These are phyloP conservation scores for Oncorhynchus masou DNA, from an alignment of 2,113 vertebrate genomes.

Conservation along the genomic window DNA sequence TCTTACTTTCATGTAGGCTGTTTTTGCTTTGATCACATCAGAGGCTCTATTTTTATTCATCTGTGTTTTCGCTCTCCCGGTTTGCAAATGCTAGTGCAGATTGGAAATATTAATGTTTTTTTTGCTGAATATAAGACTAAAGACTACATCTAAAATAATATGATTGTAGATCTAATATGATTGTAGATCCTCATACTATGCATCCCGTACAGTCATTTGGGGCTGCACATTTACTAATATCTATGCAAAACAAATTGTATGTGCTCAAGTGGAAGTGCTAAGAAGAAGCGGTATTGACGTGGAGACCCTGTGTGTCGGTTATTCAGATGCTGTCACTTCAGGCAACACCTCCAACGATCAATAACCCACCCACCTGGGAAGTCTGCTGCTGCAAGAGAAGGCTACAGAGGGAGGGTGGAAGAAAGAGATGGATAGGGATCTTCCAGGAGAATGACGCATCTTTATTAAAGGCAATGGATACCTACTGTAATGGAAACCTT, in stretches of 20 bases:
- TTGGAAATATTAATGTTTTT: too few relatives aligned
- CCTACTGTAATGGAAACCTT: too few relatives aligned
- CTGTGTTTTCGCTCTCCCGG: too few relatives aligned
- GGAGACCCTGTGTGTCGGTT: background rate
- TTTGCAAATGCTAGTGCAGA: too few relatives aligned
- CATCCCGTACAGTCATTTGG: background rate
- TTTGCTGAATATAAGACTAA: background rate
- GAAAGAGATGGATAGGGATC: background rate
- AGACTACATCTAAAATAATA: background rate
- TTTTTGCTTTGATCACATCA: too few relatives aligned
- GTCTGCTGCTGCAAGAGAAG: background rate
- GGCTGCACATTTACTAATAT: background rate
- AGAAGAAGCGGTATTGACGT: background rate
- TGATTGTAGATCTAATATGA: too few relatives aligned
- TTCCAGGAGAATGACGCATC: too few relatives aligned
- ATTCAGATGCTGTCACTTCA: constrained; percentile 12
- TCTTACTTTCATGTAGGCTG: too few relatives aligned
- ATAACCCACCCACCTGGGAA: constrained; percentile 13
- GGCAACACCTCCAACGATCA: constrained; percentile 9
- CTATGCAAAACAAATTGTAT: background rate
- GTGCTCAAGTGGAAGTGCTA: background rate
- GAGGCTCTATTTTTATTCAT: too few relatives aligned
- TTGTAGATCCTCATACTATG: background rate
- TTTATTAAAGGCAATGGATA: too few relatives aligned
- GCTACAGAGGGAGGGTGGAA: background rate